Evolutionary conservation across 2,797 vertebrate species (phyloP).

Genomic region (Periparus ater): DNA sequence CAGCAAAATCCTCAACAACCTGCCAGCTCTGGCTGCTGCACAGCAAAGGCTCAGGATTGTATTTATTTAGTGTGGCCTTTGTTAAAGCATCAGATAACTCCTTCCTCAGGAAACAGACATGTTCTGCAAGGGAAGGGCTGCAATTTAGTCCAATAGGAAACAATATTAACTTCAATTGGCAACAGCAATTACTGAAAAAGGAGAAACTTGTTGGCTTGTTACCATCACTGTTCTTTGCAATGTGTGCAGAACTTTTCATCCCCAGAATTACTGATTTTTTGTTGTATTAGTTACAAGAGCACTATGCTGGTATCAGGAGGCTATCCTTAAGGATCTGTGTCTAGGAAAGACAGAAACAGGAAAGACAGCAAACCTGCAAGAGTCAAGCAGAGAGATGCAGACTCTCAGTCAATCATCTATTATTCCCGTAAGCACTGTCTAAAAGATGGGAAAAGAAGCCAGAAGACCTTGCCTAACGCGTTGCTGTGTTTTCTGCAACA

Average conservation of each 20-base stretch:
- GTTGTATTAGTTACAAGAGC: not conserved
- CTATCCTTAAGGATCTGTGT: not conserved
- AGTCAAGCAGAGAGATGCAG: not conserved
- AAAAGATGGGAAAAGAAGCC: not conserved
- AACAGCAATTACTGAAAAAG: not conserved
- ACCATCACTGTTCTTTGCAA: not conserved
- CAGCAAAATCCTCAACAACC: not conserved
- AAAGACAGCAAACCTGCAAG: not conserved
- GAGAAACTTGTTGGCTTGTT: not conserved
- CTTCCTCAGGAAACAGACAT: slow-evolving; percentile 58
- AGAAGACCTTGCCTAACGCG: not conserved
- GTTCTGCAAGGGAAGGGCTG: not conserved
- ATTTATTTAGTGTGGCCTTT: slow-evolving; percentile 8
- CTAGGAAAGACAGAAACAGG: not conserved
- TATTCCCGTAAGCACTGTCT: not conserved
- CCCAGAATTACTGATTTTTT: not conserved
- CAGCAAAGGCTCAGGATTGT: not conserved
- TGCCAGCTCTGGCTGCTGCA: not conserved
- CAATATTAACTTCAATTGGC: slow-evolving; percentile 45
- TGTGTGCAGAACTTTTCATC: not conserved
- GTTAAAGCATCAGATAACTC: slow-evolving; percentile 39
- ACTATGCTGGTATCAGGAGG: fast-evolving
- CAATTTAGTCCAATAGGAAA: slow-evolving; percentile 52
- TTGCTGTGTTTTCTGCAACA: not conserved
- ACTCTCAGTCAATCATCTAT: not conserved